Evolutionary conservation across 2,113 vertebrate genomes (phyloP), one percentile per base, ranked within the genome.

Genomic region (Athene cunicularia): DNA sequence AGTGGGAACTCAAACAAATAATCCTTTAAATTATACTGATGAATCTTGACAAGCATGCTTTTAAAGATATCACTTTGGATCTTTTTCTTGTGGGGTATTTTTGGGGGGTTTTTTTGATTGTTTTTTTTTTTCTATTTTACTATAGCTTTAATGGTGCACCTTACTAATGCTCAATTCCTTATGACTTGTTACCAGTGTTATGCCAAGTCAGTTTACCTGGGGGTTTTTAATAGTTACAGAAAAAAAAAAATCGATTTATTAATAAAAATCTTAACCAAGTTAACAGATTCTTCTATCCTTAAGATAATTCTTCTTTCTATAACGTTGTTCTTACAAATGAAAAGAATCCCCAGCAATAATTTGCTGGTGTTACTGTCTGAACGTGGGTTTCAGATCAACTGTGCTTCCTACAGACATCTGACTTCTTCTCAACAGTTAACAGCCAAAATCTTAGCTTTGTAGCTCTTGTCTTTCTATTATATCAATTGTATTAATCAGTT

Each of bases 1-100:
- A 95, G 30, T 45, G 49, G 76, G 75, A 95, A 96, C 82, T 93
- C 71, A 91, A 55, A 64, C 33, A 5, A 50, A 47, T 80, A 91
- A 59, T 35, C 26, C 37, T 80, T 88, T 74, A 88, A 93, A 81
- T 77, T n/a, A 22, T 67, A 58, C 86, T 97, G 95, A 82, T 83
- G 66, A 60, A 49, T 68, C 91, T 90, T 95, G 63, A 75, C 87
- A 94, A 95, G 93, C 62, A 86, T 97, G 84, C 32, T 22, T 71
- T 95, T 79, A 73, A 75, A 85, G 49, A 35, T 32, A 39, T 55
- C 41, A 86, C 50, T 64, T 27, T 58, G 9, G 35, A 14, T 41
- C 10, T 70, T 53, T 87, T 71, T 73, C 64, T 76, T 74, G n/a
- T n/a, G n/a, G n/a, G n/a, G n/a, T n/a, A n/a, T n/a, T n/a, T n/a